A percentile compares a stretch with the other conserved stretches of the same genome.
These are phyloP conservation scores for Tympanoctomys barrerae DNA, from an alignment of 2,797 vertebrate species.

Conservation along the genomic window DNA sequence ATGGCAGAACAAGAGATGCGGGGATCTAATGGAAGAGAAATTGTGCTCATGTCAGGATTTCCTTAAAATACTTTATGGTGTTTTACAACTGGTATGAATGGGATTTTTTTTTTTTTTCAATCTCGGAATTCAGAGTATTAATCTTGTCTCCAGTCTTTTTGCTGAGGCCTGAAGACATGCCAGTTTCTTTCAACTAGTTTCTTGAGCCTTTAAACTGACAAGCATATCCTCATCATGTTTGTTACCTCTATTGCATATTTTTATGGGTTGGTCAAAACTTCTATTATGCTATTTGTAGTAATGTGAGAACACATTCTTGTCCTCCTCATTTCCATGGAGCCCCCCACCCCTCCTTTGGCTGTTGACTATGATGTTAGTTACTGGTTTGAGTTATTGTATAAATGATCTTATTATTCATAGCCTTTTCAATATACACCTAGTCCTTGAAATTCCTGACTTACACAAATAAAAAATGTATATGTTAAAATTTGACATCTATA, in stretches of 20 bases:
- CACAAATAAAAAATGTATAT: neutral
- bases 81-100: neutral
- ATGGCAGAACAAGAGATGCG: accelerated
- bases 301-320: neutral
- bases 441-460: neutral
- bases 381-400: neutral
- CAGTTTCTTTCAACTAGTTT: neutral
- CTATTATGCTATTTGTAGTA: neutral
- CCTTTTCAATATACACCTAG: neutral
- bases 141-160: neutral
- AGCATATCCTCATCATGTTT: neutral
- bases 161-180: neutral
- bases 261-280: neutral
- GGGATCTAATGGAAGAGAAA: neutral
- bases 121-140: neutral
- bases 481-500: neutral
- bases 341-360: neutral
- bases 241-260: neutral
- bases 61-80: neutral
- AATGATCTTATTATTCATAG: neutral
- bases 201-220: neutral
- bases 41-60: neutral
- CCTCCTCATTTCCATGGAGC: neutral
- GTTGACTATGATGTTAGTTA: neutral
- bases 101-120: neutral